Conservation (phyloP, 2,797 vertebrate genomes). For the Cynodonichthys magdalenae region DNA sequence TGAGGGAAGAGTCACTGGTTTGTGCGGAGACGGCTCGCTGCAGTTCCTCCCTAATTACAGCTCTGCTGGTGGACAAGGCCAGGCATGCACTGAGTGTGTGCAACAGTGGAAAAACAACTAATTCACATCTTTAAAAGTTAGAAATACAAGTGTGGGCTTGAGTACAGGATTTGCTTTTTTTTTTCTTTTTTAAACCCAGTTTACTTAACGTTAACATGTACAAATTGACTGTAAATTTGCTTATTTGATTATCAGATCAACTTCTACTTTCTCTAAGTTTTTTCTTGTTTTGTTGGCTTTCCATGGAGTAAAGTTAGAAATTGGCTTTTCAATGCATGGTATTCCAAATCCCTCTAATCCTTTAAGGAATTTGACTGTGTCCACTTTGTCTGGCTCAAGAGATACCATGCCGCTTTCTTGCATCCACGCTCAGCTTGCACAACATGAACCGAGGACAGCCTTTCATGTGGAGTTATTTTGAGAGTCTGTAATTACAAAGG, state of each 20-base stretch:
- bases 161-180: slow-evolving; percentile 45
- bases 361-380: slow-evolving; percentile 4
- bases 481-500: slow-evolving; percentile 86
- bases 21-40: slow-evolving; percentile 64
- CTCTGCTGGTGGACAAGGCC: slow-evolving; percentile 69
- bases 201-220: slow-evolving; percentile 22
- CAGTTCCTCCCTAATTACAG: slow-evolving; percentile 76
- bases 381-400: slow-evolving; percentile 7
- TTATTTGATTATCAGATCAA: background rate
- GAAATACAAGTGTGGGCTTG: slow-evolving; percentile 51
- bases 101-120: slow-evolving; percentile 23
- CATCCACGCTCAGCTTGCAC: slow-evolving; percentile 32
- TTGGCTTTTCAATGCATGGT: slow-evolving; percentile 2
- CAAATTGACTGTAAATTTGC: background rate
- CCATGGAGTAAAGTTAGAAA: background rate
- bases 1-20: slow-evolving; percentile 72
- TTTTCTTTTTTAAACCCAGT: slow-evolving; percentile 42
- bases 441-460: slow-evolving; percentile 37
- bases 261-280: background rate
- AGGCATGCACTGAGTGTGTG: slow-evolving; percentile 59
- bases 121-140: slow-evolving; percentile 35
- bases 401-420: slow-evolving; percentile 18
- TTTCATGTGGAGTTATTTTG: slow-evolving; percentile 80
- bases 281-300: background rate
- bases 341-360: slow-evolving; percentile 6